Evolutionary conservation across 2,888 invertebrate species (phyloP), one percentile per base, ranked within the genome.

Genomic region (Athrips mouffetella): DNA sequence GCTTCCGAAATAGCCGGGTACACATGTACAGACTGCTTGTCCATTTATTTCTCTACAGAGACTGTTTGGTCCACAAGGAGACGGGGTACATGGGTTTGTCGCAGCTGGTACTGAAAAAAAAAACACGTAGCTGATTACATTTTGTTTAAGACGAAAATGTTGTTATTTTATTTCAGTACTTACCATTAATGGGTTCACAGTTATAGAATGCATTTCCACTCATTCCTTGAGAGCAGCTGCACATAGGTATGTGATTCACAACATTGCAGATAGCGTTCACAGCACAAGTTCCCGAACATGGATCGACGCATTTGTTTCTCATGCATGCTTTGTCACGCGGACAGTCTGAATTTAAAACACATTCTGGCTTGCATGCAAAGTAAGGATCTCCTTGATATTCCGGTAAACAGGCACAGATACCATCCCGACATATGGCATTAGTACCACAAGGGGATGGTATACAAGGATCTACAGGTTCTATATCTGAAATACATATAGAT

Each of bases 361-460:
- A 95, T 82, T 95, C 95, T 0, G 95, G 95, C 55, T 94, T 90
- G 68, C 95, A 95, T 45, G 92, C 92, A 45, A 90, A 78, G 64
- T 92, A 92, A 10, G 95, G 94, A 76, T 94, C 92, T 13, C 95
- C 95, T 54, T 90, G 90, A 70, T 93, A 94, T 69, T 93, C 93
- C 0, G 91, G 84, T 55, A 92, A 75, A 65, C 95, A 95, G 5
- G 91, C 89, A 70, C 95, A 95, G 25, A 87, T 69, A n/a, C 92
- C 93, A 54, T 91, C 87, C 29, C 87, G 74, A 60, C 94, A 94
- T 57, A 89, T 76, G 7, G 92, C 89, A 71, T 92, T 92, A 8
- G 91, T 60, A n/a, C 92, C 92, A 59, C 94, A 94, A 27, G 93
- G 92, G 18, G 92, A 92, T 23, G 93, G 93, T 54, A 89, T 88